Conservation (phyloP, 1,140 invertebrate genomes). For the Cataglyphis hispanica region DNA sequence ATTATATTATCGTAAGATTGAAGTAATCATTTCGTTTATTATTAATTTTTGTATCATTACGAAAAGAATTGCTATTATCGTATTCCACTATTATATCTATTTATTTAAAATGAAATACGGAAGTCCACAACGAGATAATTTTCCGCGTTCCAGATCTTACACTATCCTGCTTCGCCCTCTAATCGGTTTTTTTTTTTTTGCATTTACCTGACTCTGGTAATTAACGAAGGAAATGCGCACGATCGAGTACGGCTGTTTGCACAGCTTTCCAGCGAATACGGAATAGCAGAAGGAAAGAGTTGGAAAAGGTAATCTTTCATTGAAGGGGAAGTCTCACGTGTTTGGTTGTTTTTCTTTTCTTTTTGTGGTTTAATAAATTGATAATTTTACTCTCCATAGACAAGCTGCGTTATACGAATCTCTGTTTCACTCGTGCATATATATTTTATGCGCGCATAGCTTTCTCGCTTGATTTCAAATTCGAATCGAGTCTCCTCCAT, state of each 20-base stretch:
- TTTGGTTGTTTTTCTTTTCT: neutral
- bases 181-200: slow-evolving; percentile 17
- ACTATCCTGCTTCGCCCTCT: neutral
- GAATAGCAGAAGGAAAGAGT: slow-evolving; percentile 28
- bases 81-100: neutral
- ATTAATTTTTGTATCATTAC: neutral
- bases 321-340: slow-evolving; percentile 29
- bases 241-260: neutral
- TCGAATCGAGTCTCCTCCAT: neutral
- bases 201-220: neutral
- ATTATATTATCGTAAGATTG: neutral
- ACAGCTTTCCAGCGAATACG: slow-evolving; percentile 43
- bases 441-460: neutral
- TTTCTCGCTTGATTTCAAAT: neutral
- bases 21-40: neutral
- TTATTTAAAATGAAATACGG: slow-evolving; percentile 1
- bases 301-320: slow-evolving; percentile 30
- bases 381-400: slow-evolving; percentile 29
- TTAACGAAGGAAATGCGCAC: slow-evolving; percentile 53
- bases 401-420: neutral
- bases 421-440: neutral
- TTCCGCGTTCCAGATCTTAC: slow-evolving; percentile 41
- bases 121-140: neutral
- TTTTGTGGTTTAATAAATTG: neutral
- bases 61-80: neutral